Percentiles rank a stretch among this genome's conserved stretches.
These are phyloP conservation scores for Bhutanitis thaidina DNA, from an alignment of 2,888 invertebrate genomes.

Conservation along the genomic window DNA sequence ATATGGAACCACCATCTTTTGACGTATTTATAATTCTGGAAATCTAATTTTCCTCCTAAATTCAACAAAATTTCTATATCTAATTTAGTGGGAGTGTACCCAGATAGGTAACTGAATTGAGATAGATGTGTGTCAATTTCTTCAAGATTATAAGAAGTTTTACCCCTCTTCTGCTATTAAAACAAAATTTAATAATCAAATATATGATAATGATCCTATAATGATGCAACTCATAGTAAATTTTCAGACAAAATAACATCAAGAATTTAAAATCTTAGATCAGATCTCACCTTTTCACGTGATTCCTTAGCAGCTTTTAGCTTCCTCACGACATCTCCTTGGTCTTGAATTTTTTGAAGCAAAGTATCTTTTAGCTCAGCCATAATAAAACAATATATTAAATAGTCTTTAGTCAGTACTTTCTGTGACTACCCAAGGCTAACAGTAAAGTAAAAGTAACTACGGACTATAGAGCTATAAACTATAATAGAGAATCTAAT, in stretches of 20 bases:
- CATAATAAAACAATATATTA: conserved; percentile 36
- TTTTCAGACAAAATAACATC: background rate
- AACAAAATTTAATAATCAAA: conserved; percentile 33
- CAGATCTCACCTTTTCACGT: conserved; percentile 83
- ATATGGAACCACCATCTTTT: conserved; percentile 82
- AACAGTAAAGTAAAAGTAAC: conserved; percentile 44
- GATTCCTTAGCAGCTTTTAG: conserved; percentile 90
- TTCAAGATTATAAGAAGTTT: conserved; percentile 41
- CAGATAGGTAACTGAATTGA: conserved; percentile 78
- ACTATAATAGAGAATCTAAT: conserved; percentile 21
- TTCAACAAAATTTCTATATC: conserved; percentile 64
- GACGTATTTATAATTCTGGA: conserved; percentile 65
- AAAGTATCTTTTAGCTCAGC: conserved; percentile 57
- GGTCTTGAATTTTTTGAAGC: conserved; percentile 73
- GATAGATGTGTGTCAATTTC: conserved; percentile 68
- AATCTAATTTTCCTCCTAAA: conserved; percentile 46
- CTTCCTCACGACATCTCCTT: conserved; percentile 90
- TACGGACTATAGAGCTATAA: conserved; percentile 23
- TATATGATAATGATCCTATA: background rate
- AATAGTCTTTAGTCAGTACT: background rate
- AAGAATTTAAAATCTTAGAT: background rate
- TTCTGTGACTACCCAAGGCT: conserved; percentile 38
- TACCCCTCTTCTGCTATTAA: conserved; percentile 53
- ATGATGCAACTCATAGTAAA: conserved; percentile 18
- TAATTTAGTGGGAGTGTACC: conserved; percentile 73